Percentiles rank a stretch among this genome's conserved stretches.
These are phyloP conservation scores for Actenoides lindsayi DNA, from an alignment of 2,113 vertebrate genomes.

Conservation along the genomic window DNA sequence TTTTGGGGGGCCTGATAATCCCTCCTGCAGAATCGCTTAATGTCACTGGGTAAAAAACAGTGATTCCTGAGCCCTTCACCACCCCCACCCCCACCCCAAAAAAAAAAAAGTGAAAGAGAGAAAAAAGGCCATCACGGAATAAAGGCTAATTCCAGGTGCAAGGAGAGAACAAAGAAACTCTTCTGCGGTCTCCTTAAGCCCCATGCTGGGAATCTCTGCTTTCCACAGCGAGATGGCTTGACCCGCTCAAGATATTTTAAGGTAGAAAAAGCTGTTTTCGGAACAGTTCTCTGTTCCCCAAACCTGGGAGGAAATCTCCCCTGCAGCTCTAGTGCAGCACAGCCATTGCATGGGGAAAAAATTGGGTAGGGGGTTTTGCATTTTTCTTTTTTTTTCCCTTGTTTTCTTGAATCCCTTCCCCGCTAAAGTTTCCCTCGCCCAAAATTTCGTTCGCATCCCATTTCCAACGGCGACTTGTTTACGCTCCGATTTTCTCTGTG, in stretches of 20 bases:
- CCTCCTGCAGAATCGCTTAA: rapidly evolving
- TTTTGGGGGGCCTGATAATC: too few relatives aligned
- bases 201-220: not conserved
- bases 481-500: not conserved
- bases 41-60: not conserved
- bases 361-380: rapidly evolving
- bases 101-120: rapidly evolving
- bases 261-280: not conserved
- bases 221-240: rapidly evolving
- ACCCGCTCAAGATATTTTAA: not conserved
- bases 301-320: rapidly evolving
- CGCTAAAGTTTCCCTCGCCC: not conserved
- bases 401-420: not conserved
- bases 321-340: not conserved
- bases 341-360: not conserved
- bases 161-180: constrained; percentile 3
- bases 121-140: rapidly evolving
- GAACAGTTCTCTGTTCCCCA: not conserved
- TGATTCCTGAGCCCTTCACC: too few relatives aligned
- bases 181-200: rapidly evolving
- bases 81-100: rapidly evolving
- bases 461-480: not conserved
- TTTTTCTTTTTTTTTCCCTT: not conserved
- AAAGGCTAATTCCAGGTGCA: not conserved
- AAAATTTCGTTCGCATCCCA: not conserved